Conservation (phyloP, 2,888 invertebrate genomes). For the Melanostoma mellinum region DNA sequence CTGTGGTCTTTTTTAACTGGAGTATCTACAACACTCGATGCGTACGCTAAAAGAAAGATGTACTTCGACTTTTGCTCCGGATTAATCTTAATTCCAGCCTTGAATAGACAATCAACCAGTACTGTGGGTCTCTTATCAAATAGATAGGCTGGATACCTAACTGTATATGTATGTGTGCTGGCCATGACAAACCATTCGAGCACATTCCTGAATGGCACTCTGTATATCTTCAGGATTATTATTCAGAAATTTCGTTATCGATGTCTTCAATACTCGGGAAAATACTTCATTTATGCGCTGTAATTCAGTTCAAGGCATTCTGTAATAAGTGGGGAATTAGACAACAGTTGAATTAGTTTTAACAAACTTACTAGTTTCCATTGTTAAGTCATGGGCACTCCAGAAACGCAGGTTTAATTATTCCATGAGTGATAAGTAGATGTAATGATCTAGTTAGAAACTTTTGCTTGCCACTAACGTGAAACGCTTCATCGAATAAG, state of each 20-base stretch:
- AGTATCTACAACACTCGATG: constrained; percentile 95
- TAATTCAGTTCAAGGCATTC: constrained; percentile 76
- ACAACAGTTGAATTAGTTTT: no score
- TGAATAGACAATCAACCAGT: constrained; percentile 95
- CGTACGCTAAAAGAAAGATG: constrained; percentile 95
- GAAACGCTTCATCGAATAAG: constrained; percentile 75
- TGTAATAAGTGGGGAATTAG: no score
- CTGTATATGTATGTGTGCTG: constrained; percentile 99
- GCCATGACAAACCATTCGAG: constrained; percentile 99
- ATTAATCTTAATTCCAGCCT: constrained; percentile 96
- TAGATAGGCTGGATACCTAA: constrained; percentile 97
- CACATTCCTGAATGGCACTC: constrained; percentile 95
- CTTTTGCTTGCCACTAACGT: constrained; percentile 73
- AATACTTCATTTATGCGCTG: constrained; percentile 98
- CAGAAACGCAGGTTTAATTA: constrained; percentile 76
- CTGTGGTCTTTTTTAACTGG: constrained; percentile 86
- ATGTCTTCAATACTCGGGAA: constrained; percentile 96
- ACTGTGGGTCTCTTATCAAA: constrained; percentile 95
- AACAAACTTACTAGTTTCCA: no score
- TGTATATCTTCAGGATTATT: constrained; percentile 96
- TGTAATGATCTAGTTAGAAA: constrained; percentile 72
- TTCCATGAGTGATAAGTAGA: constrained; percentile 74
- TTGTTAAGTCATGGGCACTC: constrained; percentile 78
- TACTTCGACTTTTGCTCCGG: constrained; percentile 99
- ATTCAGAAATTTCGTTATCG: constrained; percentile 94